Percentiles rank a stretch among this genome's conserved stretches.
phyloP scores from a whole-genome alignment of 1,140 invertebrate genomes.

The Pseudomyrmex cubaensis region DNA sequence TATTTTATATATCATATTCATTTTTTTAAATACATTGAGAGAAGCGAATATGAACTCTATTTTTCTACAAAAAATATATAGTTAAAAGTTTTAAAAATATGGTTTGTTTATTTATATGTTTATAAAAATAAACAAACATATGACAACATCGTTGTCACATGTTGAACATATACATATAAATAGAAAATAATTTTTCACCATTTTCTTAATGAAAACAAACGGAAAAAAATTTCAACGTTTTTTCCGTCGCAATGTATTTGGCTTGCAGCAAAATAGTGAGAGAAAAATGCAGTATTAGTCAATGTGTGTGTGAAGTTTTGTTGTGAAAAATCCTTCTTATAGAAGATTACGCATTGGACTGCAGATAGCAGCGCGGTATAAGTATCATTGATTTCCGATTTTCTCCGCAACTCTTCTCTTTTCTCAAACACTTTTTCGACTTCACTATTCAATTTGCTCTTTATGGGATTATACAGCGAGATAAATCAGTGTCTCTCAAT shows the following conservation, averaged over 20 bases:
- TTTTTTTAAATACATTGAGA: slow-evolving; percentile 21
- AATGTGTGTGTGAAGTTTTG: not conserved
- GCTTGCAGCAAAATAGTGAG: not conserved
- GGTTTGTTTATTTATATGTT: not conserved
- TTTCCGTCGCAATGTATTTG: not conserved
- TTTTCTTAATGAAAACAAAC: not conserved
- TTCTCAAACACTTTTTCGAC: not conserved
- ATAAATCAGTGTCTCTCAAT: slow-evolving; percentile 5
- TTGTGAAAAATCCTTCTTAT: slow-evolving; percentile 29
- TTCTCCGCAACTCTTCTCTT: slow-evolving; percentile 7
- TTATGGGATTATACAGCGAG: not conserved
- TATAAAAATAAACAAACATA: too few species aligned
- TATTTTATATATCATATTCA: slow-evolving; percentile 16
- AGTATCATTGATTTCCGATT: slow-evolving; percentile 51
- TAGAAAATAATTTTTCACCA: not conserved
- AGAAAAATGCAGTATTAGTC: slow-evolving; percentile 30
- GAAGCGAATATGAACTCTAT: not conserved
- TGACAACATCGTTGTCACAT: not conserved
- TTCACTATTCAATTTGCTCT: slow-evolving; percentile 27
- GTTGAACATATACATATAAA: too few species aligned
- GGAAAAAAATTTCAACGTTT: not conserved
- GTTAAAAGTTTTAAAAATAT: not conserved
- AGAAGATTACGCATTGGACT: slow-evolving; percentile 12
- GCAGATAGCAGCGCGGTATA: slow-evolving; percentile 1
- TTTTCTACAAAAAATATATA: not conserved